Percentiles rank a stretch among this genome's conserved stretches.
Evolutionary conservation across 2,113 vertebrate species (phyloP).

Genomic region (Recurvirostra avosetta): DNA sequence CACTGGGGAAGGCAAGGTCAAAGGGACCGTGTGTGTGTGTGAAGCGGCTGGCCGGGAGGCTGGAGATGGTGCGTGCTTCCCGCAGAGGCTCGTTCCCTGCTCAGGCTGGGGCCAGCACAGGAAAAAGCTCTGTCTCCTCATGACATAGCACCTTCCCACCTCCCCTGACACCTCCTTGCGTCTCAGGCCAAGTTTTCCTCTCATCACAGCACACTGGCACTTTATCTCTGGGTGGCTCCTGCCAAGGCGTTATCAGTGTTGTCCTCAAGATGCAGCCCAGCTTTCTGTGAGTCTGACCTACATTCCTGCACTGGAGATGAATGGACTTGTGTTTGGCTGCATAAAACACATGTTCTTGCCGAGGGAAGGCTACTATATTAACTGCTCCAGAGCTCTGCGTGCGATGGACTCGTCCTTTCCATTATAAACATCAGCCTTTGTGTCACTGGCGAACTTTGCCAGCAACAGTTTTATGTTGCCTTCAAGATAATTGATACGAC

Average conservation of each 20-base stretch:
- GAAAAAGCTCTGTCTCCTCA: background rate
- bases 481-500: slow-evolving; percentile 39
- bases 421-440: background rate
- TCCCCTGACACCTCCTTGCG: background rate
- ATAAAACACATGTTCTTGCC: background rate
- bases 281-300: background rate
- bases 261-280: background rate
- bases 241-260: background rate
- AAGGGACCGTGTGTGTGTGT: background rate
- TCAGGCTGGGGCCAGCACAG: background rate
- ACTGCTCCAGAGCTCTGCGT: background rate
- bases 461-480: slow-evolving; percentile 36
- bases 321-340: slow-evolving; percentile 2
- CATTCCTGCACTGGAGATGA: background rate
- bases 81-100: fast-evolving
- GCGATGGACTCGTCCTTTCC: background rate
- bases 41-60: fast-evolving
- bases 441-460: background rate
- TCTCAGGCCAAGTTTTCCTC: background rate
- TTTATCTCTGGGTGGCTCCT: background rate
- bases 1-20: background rate
- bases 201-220: background rate
- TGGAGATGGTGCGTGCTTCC: background rate
- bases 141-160: background rate
- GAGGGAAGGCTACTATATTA: background rate